Conservation (phyloP, 2,113 vertebrate species). For the Ranitomeya imitator region DNA sequence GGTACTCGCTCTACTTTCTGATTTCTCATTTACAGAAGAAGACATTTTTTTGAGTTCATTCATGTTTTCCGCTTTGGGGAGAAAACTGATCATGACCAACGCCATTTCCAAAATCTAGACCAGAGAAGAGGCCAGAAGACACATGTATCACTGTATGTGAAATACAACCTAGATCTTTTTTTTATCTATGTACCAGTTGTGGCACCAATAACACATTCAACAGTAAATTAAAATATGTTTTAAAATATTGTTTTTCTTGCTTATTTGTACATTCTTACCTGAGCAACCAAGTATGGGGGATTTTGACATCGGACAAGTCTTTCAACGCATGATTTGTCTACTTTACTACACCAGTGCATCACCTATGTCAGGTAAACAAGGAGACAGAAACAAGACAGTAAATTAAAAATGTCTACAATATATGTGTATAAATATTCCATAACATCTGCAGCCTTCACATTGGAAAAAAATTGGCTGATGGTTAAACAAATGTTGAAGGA, state of each 20-base stretch:
- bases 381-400: not conserved
- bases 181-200: not conserved
- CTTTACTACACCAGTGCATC: slow-evolving; percentile 59
- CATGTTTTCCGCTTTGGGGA: slow-evolving; percentile 24
- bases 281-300: slow-evolving; percentile 55
- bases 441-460: not conserved
- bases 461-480: too few species aligned
- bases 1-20: slow-evolving; percentile 14
- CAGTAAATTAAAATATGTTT: not conserved
- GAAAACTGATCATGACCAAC: slow-evolving; percentile 49
- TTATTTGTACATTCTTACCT: slow-evolving; percentile 31
- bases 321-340: slow-evolving; percentile 55
- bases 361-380: slow-evolving; percentile 26
- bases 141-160: not conserved
- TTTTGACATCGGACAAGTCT: slow-evolving; percentile 56
- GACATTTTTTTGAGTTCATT: slow-evolving; percentile 33
- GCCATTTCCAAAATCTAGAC: slow-evolving; percentile 55
- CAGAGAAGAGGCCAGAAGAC: not conserved
- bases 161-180: not conserved
- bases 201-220: not conserved
- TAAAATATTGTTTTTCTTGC: not conserved
- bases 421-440: not conserved
- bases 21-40: not conserved
- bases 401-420: not conserved
- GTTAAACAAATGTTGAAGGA: too few species aligned